Evolutionary conservation across 2,888 invertebrate genomes (phyloP), one percentile per base, ranked within the genome.

Genomic region (Entomobrya proxima): DNA sequence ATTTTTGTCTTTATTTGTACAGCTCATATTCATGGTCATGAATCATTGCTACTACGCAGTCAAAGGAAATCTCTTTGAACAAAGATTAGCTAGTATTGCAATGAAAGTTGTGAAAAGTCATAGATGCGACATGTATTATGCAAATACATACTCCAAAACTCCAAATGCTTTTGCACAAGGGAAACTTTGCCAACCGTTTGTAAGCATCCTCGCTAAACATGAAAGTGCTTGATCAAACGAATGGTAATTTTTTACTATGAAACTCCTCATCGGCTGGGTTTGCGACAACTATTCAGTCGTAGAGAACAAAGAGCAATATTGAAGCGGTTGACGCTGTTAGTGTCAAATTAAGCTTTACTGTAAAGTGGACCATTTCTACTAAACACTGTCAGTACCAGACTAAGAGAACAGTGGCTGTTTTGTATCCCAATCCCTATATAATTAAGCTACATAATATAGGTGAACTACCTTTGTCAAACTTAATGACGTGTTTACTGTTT

Each of bases 11-110:
- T 35, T 64, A 64, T 64, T 64, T 72, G 47, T 50, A 30, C 47
- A 72, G 47, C 72, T 64, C 35, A 35, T 18, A 35, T 64, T 64
- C 72, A 72, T 27, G 72, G 72, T 47, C 72, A 72, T 72, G 47
- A 30, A 18, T 72, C 61, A 64, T 64, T 27, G 47, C 24, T 13
- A 50, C 58, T 5, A 58, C 4, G 15, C 11, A 11, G 27, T 69
- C 40, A 24, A 27, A n/a, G 21, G 15, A 58, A 58, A 9, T 44
- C n/a, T 37, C 11, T 37, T 52, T 52, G 5, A 35, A 35, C 35
- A 13, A 13, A 64, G n/a, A 35, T 35, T 32, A 61, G 6, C 15
- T 64, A 35, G 32, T n/a, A 64, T 15, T 64, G 64, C 32, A 35
- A 69, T 44, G 44, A 40, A 44, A 44, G 9, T 24, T 44, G 18